Base-by-base conservation (phyloP, 2,797 vertebrate species). In the Arnoldichthys spilopterus region DNA sequence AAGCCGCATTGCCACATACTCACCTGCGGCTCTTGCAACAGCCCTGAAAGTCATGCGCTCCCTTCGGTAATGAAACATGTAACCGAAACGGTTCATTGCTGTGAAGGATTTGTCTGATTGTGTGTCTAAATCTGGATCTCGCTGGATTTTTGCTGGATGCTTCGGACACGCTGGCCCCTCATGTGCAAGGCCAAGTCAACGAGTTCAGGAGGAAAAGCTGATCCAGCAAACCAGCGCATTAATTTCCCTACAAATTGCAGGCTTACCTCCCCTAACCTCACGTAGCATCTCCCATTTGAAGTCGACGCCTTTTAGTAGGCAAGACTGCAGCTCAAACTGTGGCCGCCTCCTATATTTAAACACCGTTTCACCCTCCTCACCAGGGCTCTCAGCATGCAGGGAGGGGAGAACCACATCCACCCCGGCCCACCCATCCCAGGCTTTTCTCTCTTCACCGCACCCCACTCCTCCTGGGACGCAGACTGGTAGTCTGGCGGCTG, bases 391-490 rank as follows among this genome's bases (percentile, higher is more conserved):
- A 61, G 24, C 66, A 54, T 24, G 47, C 68, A 76, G 83, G 83
- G 80, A 82, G 77, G 78, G 83, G 81, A 79, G 80, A 82, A 78
- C 80, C 80, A 78, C 80, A 78, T 69, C 77, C 81, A 75, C 81
- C 58, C 76, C 51, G 62, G 62, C 62, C 66, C 67, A 49, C 66
- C 66, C 66, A 30, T 30, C 43, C 66, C 24, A 68, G 24, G 43
- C 66, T 28, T 49, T 22, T 13, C 34, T 64, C 62, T 18, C 34
- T 13, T 28, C 67, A 53, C 67, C 54, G 34, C 62, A 69, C 77
- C 74, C 73, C 77, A 67, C 78, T 67, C 30, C 80, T 82, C 77
- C 6, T 40, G 71, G 74, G 83, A 77, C 37, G 63, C 32, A 70
- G 80, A 81, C 40, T 61, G 83, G 53, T 67, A 63, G 63, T 51